These are phyloP conservation scores for Hyperopisus bebe DNA, from an alignment of 2,113 vertebrate species.

Conservation along the genomic window DNA sequence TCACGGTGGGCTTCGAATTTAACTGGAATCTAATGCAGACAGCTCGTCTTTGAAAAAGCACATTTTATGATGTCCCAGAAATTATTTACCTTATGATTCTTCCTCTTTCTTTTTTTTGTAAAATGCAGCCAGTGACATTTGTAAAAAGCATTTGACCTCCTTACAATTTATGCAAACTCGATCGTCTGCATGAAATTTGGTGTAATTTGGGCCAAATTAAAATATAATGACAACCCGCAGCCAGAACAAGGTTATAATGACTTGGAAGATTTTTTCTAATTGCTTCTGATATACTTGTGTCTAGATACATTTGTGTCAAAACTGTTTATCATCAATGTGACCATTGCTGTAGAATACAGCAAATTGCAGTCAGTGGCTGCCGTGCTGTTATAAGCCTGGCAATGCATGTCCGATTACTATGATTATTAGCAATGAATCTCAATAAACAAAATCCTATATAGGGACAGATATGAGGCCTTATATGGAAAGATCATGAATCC, in stretches of 20 bases:
- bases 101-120: background rate
- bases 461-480: background rate
- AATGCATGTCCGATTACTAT: background rate
- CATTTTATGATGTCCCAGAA: background rate
- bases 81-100: background rate
- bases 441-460: background rate
- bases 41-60: background rate
- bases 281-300: conserved; percentile 7
- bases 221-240: background rate
- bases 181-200: conserved; percentile 9
- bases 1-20: background rate
- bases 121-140: conserved; percentile 16
- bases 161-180: conserved; percentile 1
- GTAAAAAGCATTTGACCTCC: background rate
- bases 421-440: background rate
- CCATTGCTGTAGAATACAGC: background rate
- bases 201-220: conserved; percentile 10
- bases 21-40: background rate
- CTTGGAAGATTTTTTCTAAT: background rate
- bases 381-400: background rate
- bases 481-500: background rate
- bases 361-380: background rate
- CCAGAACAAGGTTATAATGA: background rate
- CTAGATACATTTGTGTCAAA: background rate
- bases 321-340: background rate